Evolutionary conservation across 2,888 invertebrate species (phyloP).

Genomic region (Alviniconcha strummeri): DNA sequence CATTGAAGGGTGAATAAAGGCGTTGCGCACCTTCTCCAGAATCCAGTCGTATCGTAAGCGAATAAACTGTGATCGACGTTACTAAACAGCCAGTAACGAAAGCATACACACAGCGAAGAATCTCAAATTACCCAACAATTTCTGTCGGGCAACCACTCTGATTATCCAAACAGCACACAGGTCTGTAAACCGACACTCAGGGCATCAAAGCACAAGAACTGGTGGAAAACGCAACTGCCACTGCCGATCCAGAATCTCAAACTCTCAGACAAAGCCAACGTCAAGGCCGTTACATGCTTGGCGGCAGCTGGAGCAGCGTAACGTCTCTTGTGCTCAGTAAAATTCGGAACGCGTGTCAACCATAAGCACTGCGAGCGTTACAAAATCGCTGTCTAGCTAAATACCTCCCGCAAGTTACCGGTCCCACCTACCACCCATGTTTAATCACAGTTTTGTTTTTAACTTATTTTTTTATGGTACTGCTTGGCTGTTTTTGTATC

Average conservation of each 20-base stretch:
- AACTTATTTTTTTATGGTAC: background rate
- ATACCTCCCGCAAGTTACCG: background rate
- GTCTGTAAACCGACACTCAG: no score
- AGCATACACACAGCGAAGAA: no score
- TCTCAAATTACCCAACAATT: no score
- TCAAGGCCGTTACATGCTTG: background rate
- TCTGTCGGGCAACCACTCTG: no score
- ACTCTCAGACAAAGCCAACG: constrained; percentile 7
- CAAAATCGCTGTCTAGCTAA: constrained; percentile 12
- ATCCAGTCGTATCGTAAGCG: no score
- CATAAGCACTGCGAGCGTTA: background rate
- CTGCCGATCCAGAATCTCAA: background rate
- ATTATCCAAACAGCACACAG: no score
- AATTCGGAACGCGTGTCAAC: constrained; percentile 19
- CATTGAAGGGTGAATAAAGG: no score
- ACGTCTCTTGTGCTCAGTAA: constrained; percentile 4
- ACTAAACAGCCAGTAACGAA: no score
- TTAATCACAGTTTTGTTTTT: no score
- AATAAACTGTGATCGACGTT: no score
- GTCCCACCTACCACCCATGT: no score
- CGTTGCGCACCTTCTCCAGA: no score
- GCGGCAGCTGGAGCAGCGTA: constrained; percentile 18
- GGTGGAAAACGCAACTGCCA: background rate
- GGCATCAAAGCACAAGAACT: background rate
- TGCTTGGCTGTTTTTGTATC: background rate